Evolutionary conservation across 2,113 vertebrate genomes (phyloP), one percentile per base, ranked within the genome.

Genomic region (Oreochromis spilurus): DNA sequence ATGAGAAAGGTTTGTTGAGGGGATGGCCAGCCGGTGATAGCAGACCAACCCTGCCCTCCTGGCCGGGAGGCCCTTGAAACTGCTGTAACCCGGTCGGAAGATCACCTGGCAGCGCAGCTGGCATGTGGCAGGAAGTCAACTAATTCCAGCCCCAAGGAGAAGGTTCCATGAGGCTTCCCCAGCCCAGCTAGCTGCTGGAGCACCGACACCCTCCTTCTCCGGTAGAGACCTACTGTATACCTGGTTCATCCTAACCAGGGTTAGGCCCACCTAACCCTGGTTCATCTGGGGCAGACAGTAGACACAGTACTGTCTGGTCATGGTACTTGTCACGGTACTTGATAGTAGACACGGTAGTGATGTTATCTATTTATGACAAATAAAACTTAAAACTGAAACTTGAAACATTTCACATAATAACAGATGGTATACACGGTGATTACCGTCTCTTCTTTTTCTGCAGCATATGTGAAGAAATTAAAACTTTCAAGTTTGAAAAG

Each of bases 51-150:
- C 7, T 2, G 24, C 24, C 13, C 55, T 57, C 55, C 24, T 9
- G 24, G 55, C 55, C 0, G 24, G 0, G 0, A 57, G 55, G 4
- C 55, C 24, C 55, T 57, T 6, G 0, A 26, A 12, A 26, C 1
- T 26, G 54, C 24, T 57, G 54, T 57, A 57, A 57, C 54, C 1
- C 54, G 14, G 24, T 7, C 54, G 7, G 54, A 57, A 26, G 54
- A 26, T 57, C 24, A 14, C 54, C 7, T 26, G 24, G 54, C 54
- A 57, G 6, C 4, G 2, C 54, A 57, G 24, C 54, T 57, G 4
- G 24, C 12, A 26, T 12, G 0, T 1, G 4, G 54, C 54, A 57
- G 24, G 0, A 57, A 57, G 55, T 57, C 55, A 57, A 26, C 55
- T 5, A 57, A 29, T 57, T 26, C 55, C 7, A 57, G 13, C 24